A percentile compares a stretch with the other conserved stretches of the same genome.
Evolutionary conservation across 2,113 vertebrate species (phyloP).

Genomic region (Machaerirhynchus nigripectus): DNA sequence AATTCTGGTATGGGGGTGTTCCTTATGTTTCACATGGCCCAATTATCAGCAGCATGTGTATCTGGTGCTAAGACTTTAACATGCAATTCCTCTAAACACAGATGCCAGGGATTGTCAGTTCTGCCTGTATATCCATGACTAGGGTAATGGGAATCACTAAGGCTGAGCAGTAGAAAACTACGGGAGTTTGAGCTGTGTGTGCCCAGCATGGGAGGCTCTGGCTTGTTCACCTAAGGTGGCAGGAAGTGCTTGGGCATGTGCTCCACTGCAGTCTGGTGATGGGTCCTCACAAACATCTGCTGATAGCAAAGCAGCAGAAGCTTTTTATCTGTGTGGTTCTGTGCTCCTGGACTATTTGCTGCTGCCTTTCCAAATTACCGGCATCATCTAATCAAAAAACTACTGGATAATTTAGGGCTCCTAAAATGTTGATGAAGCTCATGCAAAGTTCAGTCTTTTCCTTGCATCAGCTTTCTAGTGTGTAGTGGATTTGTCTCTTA

Average conservation of each 20-base stretch:
- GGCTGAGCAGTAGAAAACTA: not conserved
- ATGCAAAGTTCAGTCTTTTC: conserved; percentile 9
- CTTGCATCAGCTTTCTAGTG: conserved; percentile 7
- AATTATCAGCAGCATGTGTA: not conserved
- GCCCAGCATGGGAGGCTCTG: not conserved
- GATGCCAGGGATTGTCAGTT: not conserved
- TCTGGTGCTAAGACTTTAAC: not conserved
- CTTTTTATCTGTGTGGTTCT: not conserved
- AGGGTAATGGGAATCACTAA: not conserved
- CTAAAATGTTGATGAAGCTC: not conserved
- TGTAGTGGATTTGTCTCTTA: not conserved
- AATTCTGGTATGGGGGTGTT: not conserved
- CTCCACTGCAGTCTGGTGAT: accelerated
- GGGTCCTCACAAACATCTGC: not conserved
- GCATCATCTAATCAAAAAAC: not conserved
- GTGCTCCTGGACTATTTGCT: not conserved
- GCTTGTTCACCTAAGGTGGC: not conserved
- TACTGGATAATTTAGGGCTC: not conserved
- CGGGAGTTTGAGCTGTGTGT: not conserved
- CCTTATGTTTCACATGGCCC: not conserved
- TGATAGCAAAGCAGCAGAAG: not conserved
- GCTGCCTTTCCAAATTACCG: not conserved
- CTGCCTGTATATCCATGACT: not conserved
- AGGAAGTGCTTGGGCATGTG: not conserved
- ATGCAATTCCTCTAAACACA: not conserved